These are phyloP conservation scores for Oplegnathus fasciatus DNA, from an alignment of 2,113 vertebrate species.

Conservation along the genomic window DNA sequence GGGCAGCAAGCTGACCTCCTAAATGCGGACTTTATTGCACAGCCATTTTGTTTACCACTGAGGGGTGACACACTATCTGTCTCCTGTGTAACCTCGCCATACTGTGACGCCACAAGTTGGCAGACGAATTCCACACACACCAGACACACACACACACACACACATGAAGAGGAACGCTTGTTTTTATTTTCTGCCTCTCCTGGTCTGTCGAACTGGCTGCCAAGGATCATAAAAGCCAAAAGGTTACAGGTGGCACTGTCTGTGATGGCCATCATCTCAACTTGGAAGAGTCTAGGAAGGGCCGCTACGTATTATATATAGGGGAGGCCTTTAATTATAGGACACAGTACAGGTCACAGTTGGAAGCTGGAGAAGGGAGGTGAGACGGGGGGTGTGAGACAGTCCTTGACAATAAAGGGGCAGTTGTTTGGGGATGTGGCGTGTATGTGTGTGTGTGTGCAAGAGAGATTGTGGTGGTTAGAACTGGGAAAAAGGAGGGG, in stretches of 20 bases:
- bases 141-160: constrained; percentile 10
- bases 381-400: constrained; percentile 26
- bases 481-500: constrained; percentile 11
- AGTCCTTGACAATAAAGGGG: constrained; percentile 55
- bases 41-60: constrained; percentile 72
- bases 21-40: constrained; percentile 72
- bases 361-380: constrained; percentile 29
- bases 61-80: constrained; percentile 57
- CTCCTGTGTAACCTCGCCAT: constrained; percentile 53
- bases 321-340: constrained; percentile 55
- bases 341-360: constrained; percentile 46
- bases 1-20: constrained; percentile 63
- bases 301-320: constrained; percentile 23
- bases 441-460: constrained; percentile 28
- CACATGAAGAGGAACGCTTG: constrained; percentile 18
- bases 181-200: constrained; percentile 45
- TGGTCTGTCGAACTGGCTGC: constrained; percentile 26
- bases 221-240: constrained; percentile 39
- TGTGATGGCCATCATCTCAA: constrained; percentile 37
- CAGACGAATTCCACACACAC: constrained; percentile 47
- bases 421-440: constrained; percentile 24
- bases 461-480: constrained; percentile 11
- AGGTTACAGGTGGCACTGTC: constrained; percentile 41
- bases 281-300: neutral
- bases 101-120: constrained; percentile 45